Evolutionary conservation across 2,888 invertebrate genomes (phyloP).

Genomic region (Cryptus viduatorius): DNA sequence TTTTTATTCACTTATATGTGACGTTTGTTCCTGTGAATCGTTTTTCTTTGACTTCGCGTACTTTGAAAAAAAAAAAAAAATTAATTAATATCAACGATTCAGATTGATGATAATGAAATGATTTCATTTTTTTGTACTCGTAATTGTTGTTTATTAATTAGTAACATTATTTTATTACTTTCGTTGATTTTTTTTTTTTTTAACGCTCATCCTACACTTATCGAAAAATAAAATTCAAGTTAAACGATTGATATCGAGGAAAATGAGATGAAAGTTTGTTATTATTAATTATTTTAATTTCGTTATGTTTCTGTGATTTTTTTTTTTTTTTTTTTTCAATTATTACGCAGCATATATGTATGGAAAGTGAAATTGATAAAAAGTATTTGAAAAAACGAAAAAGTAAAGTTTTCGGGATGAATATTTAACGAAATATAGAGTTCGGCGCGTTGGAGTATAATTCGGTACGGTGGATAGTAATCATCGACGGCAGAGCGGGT

Average conservation of each 20-base stretch:
- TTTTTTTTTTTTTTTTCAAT: no score
- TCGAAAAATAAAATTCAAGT: no score
- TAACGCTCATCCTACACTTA: no score
- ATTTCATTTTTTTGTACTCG: background rate
- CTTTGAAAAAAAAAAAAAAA: background rate
- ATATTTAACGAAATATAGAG: background rate
- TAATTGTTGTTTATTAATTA: background rate
- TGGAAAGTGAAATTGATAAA: background rate
- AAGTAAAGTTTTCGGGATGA: background rate
- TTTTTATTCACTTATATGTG: no score
- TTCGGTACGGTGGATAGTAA: slow-evolving; percentile 24
- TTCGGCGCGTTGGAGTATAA: background rate
- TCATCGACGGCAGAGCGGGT: slow-evolving; percentile 41
- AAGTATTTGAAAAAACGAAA: background rate
- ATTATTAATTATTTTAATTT: no score
- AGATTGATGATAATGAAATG: background rate
- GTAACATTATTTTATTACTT: background rate
- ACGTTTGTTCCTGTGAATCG: no score
- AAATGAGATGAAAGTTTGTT: no score
- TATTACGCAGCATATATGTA: background rate
- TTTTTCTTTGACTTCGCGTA: no score
- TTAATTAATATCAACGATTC: background rate
- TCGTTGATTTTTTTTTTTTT: background rate
- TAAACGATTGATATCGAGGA: no score
- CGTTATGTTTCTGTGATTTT: no score